Evolutionary conservation across 2,797 vertebrate species (phyloP).

Genomic region (Valencia hispanica): DNA sequence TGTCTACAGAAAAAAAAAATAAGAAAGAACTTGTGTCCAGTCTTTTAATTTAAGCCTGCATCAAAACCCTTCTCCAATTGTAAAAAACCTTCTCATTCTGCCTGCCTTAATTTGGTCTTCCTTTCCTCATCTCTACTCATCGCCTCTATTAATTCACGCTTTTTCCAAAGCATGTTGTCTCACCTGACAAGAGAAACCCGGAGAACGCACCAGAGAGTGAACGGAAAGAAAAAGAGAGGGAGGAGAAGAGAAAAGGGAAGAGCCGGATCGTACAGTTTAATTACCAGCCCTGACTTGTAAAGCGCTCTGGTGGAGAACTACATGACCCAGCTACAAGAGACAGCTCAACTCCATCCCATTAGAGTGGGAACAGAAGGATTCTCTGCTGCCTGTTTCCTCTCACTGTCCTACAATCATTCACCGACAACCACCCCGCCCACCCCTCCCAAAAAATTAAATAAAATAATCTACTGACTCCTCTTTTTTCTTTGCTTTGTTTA

Average conservation of each 20-base stretch:
- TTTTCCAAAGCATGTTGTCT: constrained; percentile 78
- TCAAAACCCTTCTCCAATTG: constrained; percentile 36
- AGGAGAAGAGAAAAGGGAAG: constrained; percentile 34
- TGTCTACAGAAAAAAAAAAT: constrained; percentile 20
- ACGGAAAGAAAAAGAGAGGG: constrained; percentile 39
- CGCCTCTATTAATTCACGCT: constrained; percentile 73
- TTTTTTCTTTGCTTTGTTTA: constrained; percentile 19
- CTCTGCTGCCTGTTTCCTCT: constrained; percentile 54
- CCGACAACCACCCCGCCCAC: constrained; percentile 40
- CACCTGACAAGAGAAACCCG: constrained; percentile 75
- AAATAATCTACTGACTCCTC: constrained; percentile 13
- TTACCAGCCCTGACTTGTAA: constrained; percentile 83
- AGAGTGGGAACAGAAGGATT: constrained; percentile 80
- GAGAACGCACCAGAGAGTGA: constrained; percentile 32
- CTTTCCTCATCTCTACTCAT: constrained; percentile 59
- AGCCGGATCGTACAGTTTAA: constrained; percentile 82
- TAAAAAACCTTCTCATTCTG: constrained; percentile 42
- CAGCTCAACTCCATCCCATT: constrained; percentile 82
- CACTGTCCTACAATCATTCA: constrained; percentile 62
- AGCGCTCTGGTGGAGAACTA: constrained; percentile 83
- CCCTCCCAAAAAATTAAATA: constrained; percentile 1
- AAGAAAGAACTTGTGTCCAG: constrained; percentile 29
- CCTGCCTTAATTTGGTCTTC: constrained; percentile 72
- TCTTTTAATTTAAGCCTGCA: constrained; percentile 53
- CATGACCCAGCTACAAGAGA: constrained; percentile 78